Evolutionary conservation across 2,888 invertebrate genomes (phyloP).

Genomic region (Dicyrtoma fusca): DNA sequence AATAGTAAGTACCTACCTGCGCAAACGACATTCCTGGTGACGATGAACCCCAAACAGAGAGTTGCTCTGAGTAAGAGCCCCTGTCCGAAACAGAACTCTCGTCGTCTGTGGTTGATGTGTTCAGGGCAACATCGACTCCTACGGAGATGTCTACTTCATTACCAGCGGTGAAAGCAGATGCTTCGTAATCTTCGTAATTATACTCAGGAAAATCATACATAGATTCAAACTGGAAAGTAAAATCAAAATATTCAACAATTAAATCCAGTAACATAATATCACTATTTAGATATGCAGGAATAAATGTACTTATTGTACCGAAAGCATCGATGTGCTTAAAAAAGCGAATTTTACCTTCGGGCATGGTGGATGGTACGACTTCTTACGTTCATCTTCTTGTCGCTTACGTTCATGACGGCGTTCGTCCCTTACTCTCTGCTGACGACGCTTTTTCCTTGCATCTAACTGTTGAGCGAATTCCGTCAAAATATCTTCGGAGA

Average conservation of each 20-base stretch:
- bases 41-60: constrained; percentile 44
- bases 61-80: background rate
- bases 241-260: background rate
- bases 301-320: too few species aligned
- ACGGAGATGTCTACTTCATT: background rate
- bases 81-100: background rate
- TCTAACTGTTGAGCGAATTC: constrained; percentile 71
- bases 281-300: background rate
- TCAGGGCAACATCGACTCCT: too few species aligned
- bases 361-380: constrained; percentile 25
- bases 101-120: background rate
- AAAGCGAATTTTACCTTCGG: constrained; percentile 35
- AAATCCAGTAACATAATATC: background rate
- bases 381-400: constrained; percentile 70
- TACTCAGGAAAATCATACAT: constrained; percentile 37
- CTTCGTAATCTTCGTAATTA: constrained; percentile 17
- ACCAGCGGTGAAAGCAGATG: background rate
- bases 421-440: constrained; percentile 76
- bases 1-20: constrained; percentile 64
- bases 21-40: constrained; percentile 63
- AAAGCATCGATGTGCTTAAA: background rate
- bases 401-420: constrained; percentile 77
- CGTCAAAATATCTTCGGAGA: constrained; percentile 70
- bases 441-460: constrained; percentile 70
- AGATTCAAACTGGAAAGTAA: constrained; percentile 40